Evolutionary conservation across 2,888 invertebrate species (phyloP).

Genomic region (Tenthredo amoena): DNA sequence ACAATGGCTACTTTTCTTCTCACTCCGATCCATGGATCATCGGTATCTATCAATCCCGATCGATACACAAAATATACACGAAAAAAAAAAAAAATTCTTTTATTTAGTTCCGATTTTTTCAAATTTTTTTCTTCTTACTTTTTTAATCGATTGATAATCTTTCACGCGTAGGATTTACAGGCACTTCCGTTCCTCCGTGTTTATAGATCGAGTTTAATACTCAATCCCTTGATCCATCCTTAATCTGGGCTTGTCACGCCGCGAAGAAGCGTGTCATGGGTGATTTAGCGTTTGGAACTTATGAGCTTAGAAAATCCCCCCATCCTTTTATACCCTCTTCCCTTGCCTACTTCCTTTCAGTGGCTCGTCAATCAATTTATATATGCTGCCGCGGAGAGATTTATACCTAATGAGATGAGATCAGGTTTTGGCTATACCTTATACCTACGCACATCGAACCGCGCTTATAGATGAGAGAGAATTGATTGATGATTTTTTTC

Average conservation of each 20-base stretch:
- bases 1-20: too few relatives aligned
- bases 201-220: constrained; percentile 7
- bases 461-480: neutral
- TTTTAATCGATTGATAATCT: too few relatives aligned
- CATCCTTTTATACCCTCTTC: neutral
- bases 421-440: neutral
- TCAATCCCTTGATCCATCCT: constrained; percentile 15
- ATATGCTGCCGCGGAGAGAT: neutral
- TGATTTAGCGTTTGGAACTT: constrained; percentile 20
- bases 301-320: neutral
- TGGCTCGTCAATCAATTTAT: constrained; percentile 22
- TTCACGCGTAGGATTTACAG: neutral
- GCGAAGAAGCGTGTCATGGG: constrained; percentile 14
- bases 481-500: neutral
- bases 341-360: neutral
- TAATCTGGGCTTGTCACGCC: constrained; percentile 14
- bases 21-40: too few relatives aligned
- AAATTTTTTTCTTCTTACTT: too few relatives aligned
- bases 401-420: constrained; percentile 23
- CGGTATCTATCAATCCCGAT: neutral
- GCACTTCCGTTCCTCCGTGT: neutral
- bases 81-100: too few relatives aligned
- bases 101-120: too few relatives aligned
- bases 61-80: neutral
- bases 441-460: too few relatives aligned